Conservation (phyloP, 2,888 invertebrate species). For the Epinotia ramella region DNA sequence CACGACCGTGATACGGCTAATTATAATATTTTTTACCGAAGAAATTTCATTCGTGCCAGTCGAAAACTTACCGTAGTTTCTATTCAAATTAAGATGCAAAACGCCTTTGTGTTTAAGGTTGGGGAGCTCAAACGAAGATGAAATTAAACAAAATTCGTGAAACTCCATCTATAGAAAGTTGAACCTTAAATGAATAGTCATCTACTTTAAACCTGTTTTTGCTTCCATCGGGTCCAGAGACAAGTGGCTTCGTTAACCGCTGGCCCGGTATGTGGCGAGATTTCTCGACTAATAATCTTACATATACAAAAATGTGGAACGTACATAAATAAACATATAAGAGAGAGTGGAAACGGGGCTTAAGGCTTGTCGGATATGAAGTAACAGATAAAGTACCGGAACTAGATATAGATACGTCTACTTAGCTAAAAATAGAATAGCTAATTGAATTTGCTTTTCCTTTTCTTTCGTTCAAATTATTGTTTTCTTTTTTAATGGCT, state of each 20-base stretch:
- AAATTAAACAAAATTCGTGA: slow-evolving; percentile 43
- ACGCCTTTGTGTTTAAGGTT: slow-evolving; percentile 36
- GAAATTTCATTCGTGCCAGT: slow-evolving; percentile 11
- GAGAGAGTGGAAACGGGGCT: slow-evolving; percentile 59
- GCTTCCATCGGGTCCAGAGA: slow-evolving; percentile 52
- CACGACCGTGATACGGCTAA: slow-evolving; percentile 28
- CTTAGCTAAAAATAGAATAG: slow-evolving; percentile 32
- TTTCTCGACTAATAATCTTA: slow-evolving; percentile 63
- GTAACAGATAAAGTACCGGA: slow-evolving; percentile 50
- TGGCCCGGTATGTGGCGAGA: slow-evolving; percentile 55
- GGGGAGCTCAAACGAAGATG: slow-evolving; percentile 33
- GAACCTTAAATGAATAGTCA: slow-evolving; percentile 60
- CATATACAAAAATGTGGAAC: slow-evolving; percentile 67
- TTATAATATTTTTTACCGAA: slow-evolving; percentile 26
- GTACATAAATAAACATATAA: slow-evolving; percentile 63
- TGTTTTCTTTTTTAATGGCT: slow-evolving; percentile 12
- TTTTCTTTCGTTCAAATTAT: slow-evolving; percentile 31
- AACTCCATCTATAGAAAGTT: slow-evolving; percentile 68
- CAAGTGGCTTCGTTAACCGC: slow-evolving; percentile 55
- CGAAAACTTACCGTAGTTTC: slow-evolving; percentile 20
- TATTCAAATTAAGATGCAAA: slow-evolving; percentile 42
- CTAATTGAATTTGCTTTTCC: slow-evolving; percentile 37
- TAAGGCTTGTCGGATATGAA: slow-evolving; percentile 50
- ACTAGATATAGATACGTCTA: slow-evolving; percentile 34
- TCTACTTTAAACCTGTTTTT: slow-evolving; percentile 68